A percentile compares a stretch with the other conserved stretches of the same genome.
These are phyloP conservation scores for Tortrix viridana DNA, from an alignment of 2,888 invertebrate species.

Conservation along the genomic window DNA sequence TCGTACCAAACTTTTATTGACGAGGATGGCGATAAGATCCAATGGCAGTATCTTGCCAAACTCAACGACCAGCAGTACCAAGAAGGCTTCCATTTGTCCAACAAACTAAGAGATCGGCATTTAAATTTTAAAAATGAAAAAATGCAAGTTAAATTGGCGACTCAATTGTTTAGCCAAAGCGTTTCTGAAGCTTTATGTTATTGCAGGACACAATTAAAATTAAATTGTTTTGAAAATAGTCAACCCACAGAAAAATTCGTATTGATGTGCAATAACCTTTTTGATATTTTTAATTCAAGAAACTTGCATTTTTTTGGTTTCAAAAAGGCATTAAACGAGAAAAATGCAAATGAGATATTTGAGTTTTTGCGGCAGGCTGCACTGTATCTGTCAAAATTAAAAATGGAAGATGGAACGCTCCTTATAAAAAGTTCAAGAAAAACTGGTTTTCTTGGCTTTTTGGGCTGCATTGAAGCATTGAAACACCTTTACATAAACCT, in stretches of 20 bases:
- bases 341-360: constrained; percentile 27
- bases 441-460: constrained; percentile 28
- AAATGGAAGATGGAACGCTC: constrained; percentile 7
- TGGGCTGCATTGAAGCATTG: constrained; percentile 24
- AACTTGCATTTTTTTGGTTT: constrained; percentile 33
- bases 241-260: constrained; percentile 23
- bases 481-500: constrained; percentile 3
- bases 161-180: constrained; percentile 32
- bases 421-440: constrained; percentile 16
- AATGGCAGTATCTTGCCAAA: constrained; percentile 23
- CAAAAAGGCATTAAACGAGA: constrained; percentile 36
- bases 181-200: constrained; percentile 29
- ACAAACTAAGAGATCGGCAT: constrained; percentile 32
- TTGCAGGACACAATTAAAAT: constrained; percentile 25
- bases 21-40: constrained; percentile 15
- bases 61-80: constrained; percentile 33
- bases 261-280: constrained; percentile 25
- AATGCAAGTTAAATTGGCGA: constrained; percentile 30
- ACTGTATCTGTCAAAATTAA: neutral
- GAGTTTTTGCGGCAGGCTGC: constrained; percentile 11
- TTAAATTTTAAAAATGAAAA: constrained; percentile 27
- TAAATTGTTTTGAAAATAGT: constrained; percentile 11
- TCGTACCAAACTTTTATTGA: constrained; percentile 32
- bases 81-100: constrained; percentile 31
- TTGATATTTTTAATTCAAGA: constrained; percentile 38